Conservation (phyloP, 2,797 vertebrate genomes). For the Bradypodion pumilum region DNA sequence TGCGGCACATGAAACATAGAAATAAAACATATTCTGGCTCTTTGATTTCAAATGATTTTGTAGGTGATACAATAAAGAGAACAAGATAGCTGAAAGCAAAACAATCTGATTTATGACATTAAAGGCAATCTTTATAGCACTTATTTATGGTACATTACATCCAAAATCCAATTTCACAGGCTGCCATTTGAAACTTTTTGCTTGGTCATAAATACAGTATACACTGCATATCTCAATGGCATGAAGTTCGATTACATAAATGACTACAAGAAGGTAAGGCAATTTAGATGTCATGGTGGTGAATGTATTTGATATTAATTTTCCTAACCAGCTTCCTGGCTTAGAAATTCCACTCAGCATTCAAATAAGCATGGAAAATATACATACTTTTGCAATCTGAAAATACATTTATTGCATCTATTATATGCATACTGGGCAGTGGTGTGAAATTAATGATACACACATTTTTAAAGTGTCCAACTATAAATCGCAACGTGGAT, state of each 20-base stretch:
- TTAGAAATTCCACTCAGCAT: conserved; percentile 68
- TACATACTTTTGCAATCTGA: conserved; percentile 53
- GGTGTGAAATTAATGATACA: conserved; percentile 61
- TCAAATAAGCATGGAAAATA: conserved; percentile 68
- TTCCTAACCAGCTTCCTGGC: conserved; percentile 71
- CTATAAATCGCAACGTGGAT: not conserved
- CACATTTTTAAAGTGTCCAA: not conserved
- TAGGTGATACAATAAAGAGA: conserved; percentile 83
- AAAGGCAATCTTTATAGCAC: conserved; percentile 83
- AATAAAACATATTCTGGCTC: conserved; percentile 83
- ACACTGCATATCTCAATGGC: conserved; percentile 74
- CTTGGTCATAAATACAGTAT: conserved; percentile 82
- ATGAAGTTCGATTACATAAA: conserved; percentile 78
- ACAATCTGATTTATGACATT: conserved; percentile 84
- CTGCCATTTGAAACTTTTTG: conserved; percentile 83
- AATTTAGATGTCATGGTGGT: conserved; percentile 70
- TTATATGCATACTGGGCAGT: conserved; percentile 53
- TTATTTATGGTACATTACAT: conserved; percentile 86
- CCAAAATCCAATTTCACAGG: conserved; percentile 85
- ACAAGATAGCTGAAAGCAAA: conserved; percentile 84
- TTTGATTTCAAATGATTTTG: conserved; percentile 83
- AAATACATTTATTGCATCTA: conserved; percentile 44
- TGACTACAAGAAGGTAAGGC: conserved; percentile 71
- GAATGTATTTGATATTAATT: conserved; percentile 75
- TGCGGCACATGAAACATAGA: conserved; percentile 78